phyloP scores from a whole-genome alignment of 2,797 vertebrate species.

The Etheostoma nigrum region DNA sequence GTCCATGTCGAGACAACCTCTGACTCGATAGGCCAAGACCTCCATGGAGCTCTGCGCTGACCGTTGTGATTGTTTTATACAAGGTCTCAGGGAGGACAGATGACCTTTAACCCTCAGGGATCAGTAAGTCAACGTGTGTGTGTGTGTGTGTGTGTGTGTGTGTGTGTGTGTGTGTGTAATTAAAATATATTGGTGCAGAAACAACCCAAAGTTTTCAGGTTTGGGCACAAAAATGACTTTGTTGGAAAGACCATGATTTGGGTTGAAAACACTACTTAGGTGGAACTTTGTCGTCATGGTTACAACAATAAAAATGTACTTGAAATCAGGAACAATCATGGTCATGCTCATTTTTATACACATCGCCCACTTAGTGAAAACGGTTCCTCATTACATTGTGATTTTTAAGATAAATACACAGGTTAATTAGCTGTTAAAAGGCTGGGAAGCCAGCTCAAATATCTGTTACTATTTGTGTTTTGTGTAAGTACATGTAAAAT shows the following conservation, averaged over 20 bases:
- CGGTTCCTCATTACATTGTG: neutral
- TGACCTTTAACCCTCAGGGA: constrained; percentile 55
- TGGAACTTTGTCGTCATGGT: too few relatives aligned
- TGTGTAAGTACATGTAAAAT: neutral
- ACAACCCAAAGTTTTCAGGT: neutral
- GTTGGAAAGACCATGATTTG: neutral
- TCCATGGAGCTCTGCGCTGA: constrained; percentile 9
- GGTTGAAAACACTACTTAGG: neutral
- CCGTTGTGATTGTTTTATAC: constrained; percentile 35
- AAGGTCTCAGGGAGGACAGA: constrained; percentile 38
- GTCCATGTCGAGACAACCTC: neutral
- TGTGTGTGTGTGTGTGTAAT: constrained; percentile 8
- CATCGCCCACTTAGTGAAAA: neutral
- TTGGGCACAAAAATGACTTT: neutral
- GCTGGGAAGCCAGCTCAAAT: neutral
- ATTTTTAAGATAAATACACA: neutral
- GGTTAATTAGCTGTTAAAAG: neutral
- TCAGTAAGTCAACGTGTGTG: constrained; percentile 22
- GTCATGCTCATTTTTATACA: too few relatives aligned
- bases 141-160: neutral
- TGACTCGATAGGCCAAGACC: constrained; percentile 41
- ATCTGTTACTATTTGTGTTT: neutral
- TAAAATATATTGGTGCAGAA: constrained; percentile 21
- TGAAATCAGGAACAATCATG: neutral
- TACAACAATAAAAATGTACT: too few relatives aligned